Evolutionary conservation across 2,888 invertebrate species (phyloP), one percentile per base, ranked within the genome.

Genomic region (Eulithis prunata): DNA sequence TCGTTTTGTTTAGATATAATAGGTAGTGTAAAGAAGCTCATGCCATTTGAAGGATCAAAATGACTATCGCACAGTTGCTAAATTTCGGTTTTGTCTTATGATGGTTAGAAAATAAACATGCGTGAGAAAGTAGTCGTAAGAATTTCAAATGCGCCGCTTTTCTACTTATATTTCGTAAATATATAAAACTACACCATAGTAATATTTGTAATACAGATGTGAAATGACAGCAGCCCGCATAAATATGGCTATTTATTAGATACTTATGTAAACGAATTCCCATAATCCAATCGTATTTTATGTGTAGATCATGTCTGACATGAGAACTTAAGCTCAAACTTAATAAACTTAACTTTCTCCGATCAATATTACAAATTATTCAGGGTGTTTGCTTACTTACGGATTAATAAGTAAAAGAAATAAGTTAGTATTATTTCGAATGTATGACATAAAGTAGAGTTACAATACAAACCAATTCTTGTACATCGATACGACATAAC

Each of bases 351-450:
- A 53, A 57, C 52, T 57, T 66, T 66, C 54, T n/a, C 53, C 52
- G 38, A 56, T 57, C 56, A 57, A 61, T 61, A 65, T 38, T 36
- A 45, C 46, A n/a, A 61, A 49, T 54, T 52, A 62, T 62, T 62
- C n/a, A 36, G 10, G 54, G n/a, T 41, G n/a, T n/a, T n/a, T n/a
- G n/a, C n/a, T 12, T 45, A 11, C 12, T 41, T 10, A 46, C 2
- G 13, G 12, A 4, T 14, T 47, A 14, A 8, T 47, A 47, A 10
- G 47, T 47, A 47, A 10, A 14, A 38, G 36, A 41, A 36, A 49
- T 57, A 21, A 41, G 41, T 41, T 41, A 41, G 8, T 41, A 41
- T 41, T 41, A 41, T 41, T 41, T 41, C 10, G 0, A 41, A 5
- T 3, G 0, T 41, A 41, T 41, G 2, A 21, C 6, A 32, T 32